Percentiles rank a stretch among this genome's conserved stretches.
Conservation (phyloP, 2,888 invertebrate species). For the Polyommatus iphigenia region DNA sequence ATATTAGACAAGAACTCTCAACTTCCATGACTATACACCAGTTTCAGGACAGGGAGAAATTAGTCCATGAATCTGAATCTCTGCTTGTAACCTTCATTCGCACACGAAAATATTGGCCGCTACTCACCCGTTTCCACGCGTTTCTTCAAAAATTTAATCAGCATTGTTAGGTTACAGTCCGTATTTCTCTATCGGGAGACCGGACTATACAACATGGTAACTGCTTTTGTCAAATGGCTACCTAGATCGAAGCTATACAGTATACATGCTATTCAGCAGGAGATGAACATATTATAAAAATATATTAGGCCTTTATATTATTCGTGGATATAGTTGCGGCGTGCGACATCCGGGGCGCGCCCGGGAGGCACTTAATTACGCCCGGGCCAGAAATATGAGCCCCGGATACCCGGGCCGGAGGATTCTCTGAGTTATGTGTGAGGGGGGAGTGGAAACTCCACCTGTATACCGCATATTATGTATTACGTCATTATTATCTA, state of each 20-base stretch:
- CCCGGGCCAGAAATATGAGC: conserved; percentile 48
- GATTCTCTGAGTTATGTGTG: conserved; percentile 4
- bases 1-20: too few relatives aligned
- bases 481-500: background rate
- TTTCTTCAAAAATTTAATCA: too few relatives aligned
- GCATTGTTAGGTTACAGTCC: too few relatives aligned
- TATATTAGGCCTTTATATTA: background rate
- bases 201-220: background rate
- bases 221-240: background rate
- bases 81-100: too few relatives aligned
- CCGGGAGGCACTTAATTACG: conserved; percentile 52
- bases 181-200: too few relatives aligned
- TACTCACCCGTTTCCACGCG: too few relatives aligned
- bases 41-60: too few relatives aligned
- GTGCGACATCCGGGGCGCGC: conserved; percentile 46
- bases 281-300: background rate
- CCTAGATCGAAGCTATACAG: background rate
- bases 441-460: background rate
- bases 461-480: background rate
- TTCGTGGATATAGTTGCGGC: conserved; percentile 39
- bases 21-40: too few relatives aligned
- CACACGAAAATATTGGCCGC: too few relatives aligned
- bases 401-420: conserved; percentile 7
- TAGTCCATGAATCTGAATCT: too few relatives aligned
- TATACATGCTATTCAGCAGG: background rate